phyloP scores from a whole-genome alignment of 2,888 invertebrate species.

The Psococerastis gibbosa region DNA sequence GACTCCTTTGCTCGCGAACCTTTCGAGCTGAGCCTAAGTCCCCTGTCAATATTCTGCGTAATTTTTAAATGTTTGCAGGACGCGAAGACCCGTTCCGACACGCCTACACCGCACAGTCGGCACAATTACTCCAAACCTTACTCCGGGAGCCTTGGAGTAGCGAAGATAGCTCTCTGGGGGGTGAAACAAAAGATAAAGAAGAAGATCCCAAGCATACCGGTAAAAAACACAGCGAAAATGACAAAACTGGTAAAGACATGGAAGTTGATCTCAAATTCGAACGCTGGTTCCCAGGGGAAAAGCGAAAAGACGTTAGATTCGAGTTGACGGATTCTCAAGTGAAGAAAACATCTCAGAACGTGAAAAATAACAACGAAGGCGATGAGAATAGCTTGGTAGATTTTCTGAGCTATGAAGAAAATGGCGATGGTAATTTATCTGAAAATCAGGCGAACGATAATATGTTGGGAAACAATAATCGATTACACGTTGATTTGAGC shows the following conservation, averaged over 20 bases:
- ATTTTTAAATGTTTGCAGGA: too few species aligned
- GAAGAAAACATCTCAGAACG: conserved; percentile 10
- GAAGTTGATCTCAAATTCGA: conserved; percentile 21
- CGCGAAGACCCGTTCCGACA: too few species aligned
- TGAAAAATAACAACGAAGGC: conserved; percentile 6
- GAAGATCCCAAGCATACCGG: not conserved
- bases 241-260: conserved; percentile 16
- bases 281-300: conserved; percentile 19
- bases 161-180: not conserved
- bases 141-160: conserved; percentile 6
- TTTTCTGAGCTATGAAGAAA: not conserved
- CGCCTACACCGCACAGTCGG: not conserved
- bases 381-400: not conserved
- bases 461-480: too few species aligned
- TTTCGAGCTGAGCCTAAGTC: too few species aligned
- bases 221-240: not conserved
- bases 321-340: conserved; percentile 11
- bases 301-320: not conserved
- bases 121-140: not conserved
- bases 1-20: too few species aligned
- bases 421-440: not conserved
- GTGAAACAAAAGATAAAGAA: not conserved
- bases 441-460: too few species aligned
- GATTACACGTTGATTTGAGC: too few species aligned
- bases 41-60: too few species aligned